Conservation (phyloP, 2,888 invertebrate genomes). For the Phragmatobia fuliginosa region DNA sequence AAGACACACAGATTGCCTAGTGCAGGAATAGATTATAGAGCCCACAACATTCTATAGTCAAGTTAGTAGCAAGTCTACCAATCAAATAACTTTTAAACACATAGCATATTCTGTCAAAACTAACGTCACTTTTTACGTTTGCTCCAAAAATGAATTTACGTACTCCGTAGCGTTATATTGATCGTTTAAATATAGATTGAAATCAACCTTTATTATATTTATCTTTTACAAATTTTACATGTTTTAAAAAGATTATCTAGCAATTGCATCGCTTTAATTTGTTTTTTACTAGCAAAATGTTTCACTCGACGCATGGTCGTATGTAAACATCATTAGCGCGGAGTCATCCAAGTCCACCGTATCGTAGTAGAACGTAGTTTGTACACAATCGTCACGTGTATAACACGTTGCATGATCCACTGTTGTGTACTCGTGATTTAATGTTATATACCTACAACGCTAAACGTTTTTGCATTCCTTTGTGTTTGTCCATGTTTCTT, state of each 20-base stretch:
- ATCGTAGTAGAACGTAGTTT: constrained; percentile 19
- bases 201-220: neutral
- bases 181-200: neutral
- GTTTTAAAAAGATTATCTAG: neutral
- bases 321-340: neutral
- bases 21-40: neutral
- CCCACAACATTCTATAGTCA: too few species aligned
- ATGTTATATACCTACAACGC: neutral
- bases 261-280: neutral
- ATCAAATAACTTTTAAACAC: too few species aligned
- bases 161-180: too few species aligned
- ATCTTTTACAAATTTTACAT: neutral
- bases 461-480: too few species aligned
- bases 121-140: neutral
- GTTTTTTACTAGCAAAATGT: neutral
- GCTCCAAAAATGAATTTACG: neutral
- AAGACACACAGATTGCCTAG: neutral
- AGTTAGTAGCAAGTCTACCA: too few species aligned
- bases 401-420: constrained; percentile 24
- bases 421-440: constrained; percentile 28
- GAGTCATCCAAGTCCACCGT: constrained; percentile 5
- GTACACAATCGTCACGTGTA: constrained; percentile 39
- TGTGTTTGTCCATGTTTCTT: too few species aligned
- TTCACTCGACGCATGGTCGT: neutral
- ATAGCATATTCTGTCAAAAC: too few species aligned